Base-by-base conservation (phyloP, 2,113 vertebrate genomes). In the Mirounga angustirostris region DNA sequence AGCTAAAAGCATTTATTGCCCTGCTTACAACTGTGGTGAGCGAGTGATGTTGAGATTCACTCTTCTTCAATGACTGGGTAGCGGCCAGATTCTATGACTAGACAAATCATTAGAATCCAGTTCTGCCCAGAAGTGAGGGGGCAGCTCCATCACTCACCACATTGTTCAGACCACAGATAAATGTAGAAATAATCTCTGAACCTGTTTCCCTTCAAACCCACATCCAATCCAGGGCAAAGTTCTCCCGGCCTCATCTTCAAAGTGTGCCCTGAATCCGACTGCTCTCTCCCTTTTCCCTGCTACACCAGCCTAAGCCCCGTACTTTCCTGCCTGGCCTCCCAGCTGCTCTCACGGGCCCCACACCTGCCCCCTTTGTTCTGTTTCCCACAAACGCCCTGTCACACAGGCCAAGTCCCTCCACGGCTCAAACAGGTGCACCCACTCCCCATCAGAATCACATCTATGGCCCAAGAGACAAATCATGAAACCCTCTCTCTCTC, bases 321-420 rank as follows among this genome's bases (percentile, higher is more conserved):
- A 8, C 5, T 36, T 18, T 43, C n/a, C 50, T 69, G 46, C 10
- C 30, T 14, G 26, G 67, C 43, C 36, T 82, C 18, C 30, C 22
- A 30, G 7, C 36, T 33, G 11, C 50, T 7, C 59, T 15, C 56
- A 19, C 4, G 4, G 10, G 24, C 2, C n/a, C 11, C 9, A 3
- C 0, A 22, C 18, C 28, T 7, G 30, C 5, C 11, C 21, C 24
- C 21, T 5, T 7, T 14, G 24, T 50, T 3, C 56, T 22, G 18
- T 36, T 40, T 19, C 21, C 69, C 71, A 33, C 7, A 59, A 24
- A 54, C 2, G 0, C 2, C n/a, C 11, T 19, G 24, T 4, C 76
- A 28, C 12, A 61, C 9, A 16, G 30, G 30, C 91, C 67, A 28
- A 0, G 56, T 13, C 54, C 9, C 12, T 30, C 10, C 19, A 5